A percentile compares a stretch with the other conserved stretches of the same genome.
Evolutionary conservation across 2,888 invertebrate species (phyloP).

Genomic region (Peribatodes rhomboidaria): DNA sequence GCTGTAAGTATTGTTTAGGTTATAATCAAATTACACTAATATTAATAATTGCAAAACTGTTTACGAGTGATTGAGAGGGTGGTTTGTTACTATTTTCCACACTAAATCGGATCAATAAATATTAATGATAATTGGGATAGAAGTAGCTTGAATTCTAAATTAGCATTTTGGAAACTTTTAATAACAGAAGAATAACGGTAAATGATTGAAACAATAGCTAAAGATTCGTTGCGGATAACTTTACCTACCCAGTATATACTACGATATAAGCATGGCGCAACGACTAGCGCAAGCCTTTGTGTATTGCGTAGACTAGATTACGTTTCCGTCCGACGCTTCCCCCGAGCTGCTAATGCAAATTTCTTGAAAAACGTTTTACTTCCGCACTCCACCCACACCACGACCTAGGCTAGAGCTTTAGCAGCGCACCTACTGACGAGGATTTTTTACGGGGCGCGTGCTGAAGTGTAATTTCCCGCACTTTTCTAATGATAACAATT

Average conservation of each 20-base stretch:
- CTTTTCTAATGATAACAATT: conserved; percentile 31
- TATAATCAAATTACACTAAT: conserved; percentile 2
- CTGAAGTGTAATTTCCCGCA: conserved; percentile 39
- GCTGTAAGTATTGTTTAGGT: too few species aligned
- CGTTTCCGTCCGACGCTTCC: conserved; percentile 56
- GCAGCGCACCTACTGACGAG: conserved; percentile 31
- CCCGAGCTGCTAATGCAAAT: conserved; percentile 67
- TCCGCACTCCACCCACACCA: conserved; percentile 48
- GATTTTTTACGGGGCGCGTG: conserved; percentile 40
- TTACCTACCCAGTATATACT: background rate
- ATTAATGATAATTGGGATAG: background rate
- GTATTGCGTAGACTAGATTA: conserved; percentile 51
- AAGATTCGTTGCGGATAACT: background rate
- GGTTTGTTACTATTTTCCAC: background rate
- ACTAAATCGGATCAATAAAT: background rate
- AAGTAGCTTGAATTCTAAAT: background rate
- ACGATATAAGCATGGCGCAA: conserved; percentile 11
- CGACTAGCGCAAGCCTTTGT: conserved; percentile 24
- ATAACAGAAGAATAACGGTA: too few species aligned
- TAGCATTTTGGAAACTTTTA: too few species aligned
- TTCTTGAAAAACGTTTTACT: conserved; percentile 62
- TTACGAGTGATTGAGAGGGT: too few species aligned
- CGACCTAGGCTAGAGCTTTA: conserved; percentile 27
- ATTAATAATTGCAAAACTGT: background rate
- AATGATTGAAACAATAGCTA: too few species aligned